Base-by-base conservation (phyloP, 1,140 invertebrate species). In the Tetranychus urticae region DNA sequence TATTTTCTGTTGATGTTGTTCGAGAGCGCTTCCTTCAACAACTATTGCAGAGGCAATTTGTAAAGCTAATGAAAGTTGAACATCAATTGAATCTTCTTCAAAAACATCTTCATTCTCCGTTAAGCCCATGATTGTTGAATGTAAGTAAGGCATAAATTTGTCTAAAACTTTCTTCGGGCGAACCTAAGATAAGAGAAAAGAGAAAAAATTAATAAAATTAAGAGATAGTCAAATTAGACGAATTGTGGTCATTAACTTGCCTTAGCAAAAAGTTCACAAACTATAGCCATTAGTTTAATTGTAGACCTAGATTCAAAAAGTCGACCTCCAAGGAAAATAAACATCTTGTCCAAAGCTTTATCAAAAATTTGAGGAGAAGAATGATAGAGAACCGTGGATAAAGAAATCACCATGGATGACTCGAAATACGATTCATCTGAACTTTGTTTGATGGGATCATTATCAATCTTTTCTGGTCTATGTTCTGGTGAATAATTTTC, bases 251-350 rank as follows among this genome's bases (percentile, higher is more conserved):
- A 33, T 31, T 4, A 23, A 52, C 50, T 52, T 52, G 84, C 78
- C 60, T 78, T 80, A 2, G 81, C 77, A 69, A 86, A 86, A 35
- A 80, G 76, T 52, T 78, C 76, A 63, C 83, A 80, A 34, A 87
- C 72, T 47, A 78, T 77, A 0, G 80, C 83, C 1, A 84, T 78
- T 66, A 86, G 77, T 68, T 81, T 82, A 0, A 86, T 86, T 1
- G 86, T 82, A 1, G 90, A 81, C 67, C 82, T 82, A 0, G 80
- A 82, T 70, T 92, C 88, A 54, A 86, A 80, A 8, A 86, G 82
- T 31, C 79, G 78, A 14, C 78, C 77, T 1, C 78, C 81, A 0
- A 85, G 77, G 71, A 87, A 90, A 7, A 74, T 72, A 45, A 79
- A 78, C 5, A 90, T 73, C 69, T 86, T 86, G 59, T 79, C 76